A percentile compares a stretch with the other conserved stretches of the same genome.
These are phyloP conservation scores for Lepidonotus clava DNA, from an alignment of 2,888 invertebrate species.

Conservation along the genomic window DNA sequence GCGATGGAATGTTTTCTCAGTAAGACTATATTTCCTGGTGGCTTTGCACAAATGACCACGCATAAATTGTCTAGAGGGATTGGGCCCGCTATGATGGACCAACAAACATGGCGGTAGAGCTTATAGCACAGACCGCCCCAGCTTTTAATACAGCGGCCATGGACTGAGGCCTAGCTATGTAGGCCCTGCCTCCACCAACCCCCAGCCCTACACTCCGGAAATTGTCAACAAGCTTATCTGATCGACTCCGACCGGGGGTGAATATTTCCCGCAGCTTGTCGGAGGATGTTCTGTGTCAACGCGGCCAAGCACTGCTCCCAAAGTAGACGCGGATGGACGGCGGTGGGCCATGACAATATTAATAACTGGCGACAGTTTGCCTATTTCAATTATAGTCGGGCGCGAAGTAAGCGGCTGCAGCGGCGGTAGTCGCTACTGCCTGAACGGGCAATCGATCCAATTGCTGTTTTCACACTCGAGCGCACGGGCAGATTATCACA, in stretches of 20 bases:
- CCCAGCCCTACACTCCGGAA: conserved; percentile 28
- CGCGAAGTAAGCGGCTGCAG: not conserved
- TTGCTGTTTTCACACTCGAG: conserved; percentile 41
- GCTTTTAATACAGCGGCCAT: not conserved
- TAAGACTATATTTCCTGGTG: conserved; percentile 51
- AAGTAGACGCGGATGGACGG: not conserved
- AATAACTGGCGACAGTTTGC: conserved; percentile 40
- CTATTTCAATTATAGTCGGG: conserved; percentile 47
- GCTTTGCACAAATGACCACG: conserved; percentile 20
- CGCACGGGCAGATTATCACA: not conserved
- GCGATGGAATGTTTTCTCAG: conserved; percentile 35
- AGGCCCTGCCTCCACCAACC: not conserved
- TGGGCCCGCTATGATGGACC: not conserved
- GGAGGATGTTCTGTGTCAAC: conserved; percentile 45
- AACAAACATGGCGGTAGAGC: not conserved
- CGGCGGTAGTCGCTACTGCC: not conserved
- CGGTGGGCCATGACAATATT: conserved; percentile 26
- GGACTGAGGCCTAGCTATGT: not conserved
- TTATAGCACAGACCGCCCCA: not conserved
- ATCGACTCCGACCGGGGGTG: not conserved
- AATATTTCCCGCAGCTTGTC: conserved; percentile 11
- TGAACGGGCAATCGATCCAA: not conserved
- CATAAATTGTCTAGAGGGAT: conserved; percentile 34
- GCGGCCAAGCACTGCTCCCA: not conserved
- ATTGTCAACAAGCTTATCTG: conserved; percentile 40